Evolutionary conservation across 2,888 invertebrate species (phyloP), one percentile per base, ranked within the genome.

Genomic region (Archips xylosteana): DNA sequence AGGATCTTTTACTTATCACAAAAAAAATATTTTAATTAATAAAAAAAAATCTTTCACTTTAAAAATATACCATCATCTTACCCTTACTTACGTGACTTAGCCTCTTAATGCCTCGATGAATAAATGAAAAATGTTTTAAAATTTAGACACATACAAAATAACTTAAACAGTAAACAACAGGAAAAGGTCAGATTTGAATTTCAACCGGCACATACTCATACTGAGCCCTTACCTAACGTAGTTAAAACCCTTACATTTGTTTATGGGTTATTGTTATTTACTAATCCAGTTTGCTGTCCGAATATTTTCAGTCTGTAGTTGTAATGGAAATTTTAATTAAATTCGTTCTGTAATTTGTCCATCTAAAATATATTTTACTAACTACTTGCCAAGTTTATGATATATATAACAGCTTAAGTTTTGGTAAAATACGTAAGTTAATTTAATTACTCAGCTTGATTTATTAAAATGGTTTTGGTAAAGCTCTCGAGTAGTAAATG

Each of bases 211-310:
- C 69, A 65, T 82, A 83, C 81, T 81, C 78, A 76, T 76, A 77
- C 76, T 80, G 78, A 82, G 78, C 78, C 74, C 72, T 74, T 74
- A 77, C 32, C 23, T 57, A 57, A 80, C 78, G 78, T 80, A 82
- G 83, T 82, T 81, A 80, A 79, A 79, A 77, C 79, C 78, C 77
- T 77, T 79, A 81, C 78, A 79, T 81, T 83, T 78, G 77, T 78
- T 80, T 76, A 78, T 74, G 65, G 65, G 60, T 78, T 81, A 81
- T 81, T 82, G 81, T 81, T 82, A 81, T 80, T 82, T 79, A 81
- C 79, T 80, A 80, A 82, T 80, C 78, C 78, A 80, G 78, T 80
- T 81, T 76, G 76, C 77, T 75, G 75, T 75, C 45, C 45, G 12
- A 75, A 77, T 77, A 75, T 78, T 79, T 63, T 76, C 75, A 76